Base-by-base conservation (phyloP, 2,797 vertebrate species). In the Eulemur rubriventer region DNA sequence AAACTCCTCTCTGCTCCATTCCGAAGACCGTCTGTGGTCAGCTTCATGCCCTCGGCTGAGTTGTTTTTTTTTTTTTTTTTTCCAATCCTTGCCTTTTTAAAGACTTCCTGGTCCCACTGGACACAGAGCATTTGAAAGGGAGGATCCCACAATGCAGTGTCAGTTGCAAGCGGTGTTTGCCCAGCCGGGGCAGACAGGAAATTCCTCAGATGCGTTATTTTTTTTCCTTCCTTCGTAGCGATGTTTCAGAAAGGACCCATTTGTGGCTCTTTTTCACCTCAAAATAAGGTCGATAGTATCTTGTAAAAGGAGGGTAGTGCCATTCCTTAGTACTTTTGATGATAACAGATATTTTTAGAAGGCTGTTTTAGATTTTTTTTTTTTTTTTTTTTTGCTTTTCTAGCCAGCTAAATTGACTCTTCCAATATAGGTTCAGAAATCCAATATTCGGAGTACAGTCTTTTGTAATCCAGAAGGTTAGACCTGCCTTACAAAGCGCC, bases 291-390 rank as follows among this genome's bases (percentile, higher is more conserved):
- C 38, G 2, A 55, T 41, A 30, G 67, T 65, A 61, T 94, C 96
- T 93, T 90, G 17, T 26, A 76, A 73, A 84, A 78, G 20, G 61
- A 97, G 43, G 61, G 33, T 26, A 48, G 12, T 28, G 18, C 69
- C 83, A 89, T 48, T n/a, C 50, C 79, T 86, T 91, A 61, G 73
- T 75, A 41, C 73, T 93, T 95, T 67, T 52, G 92, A 70, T 88
- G 73, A 78, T 87, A 65, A 80, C 91, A 69, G 57, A 20, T 82
- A 61, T 81, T 96, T 97, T 96, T 73, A 61, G 43, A 97, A 52
- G 84, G 52, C 69, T 83, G 28, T 82, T 95, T 76, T 75, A 41
- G 75, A 35, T 43, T 85, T 61, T 69, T 10, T 69, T 85, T 85
- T 46, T n/a, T 61, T 69, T 10, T 69, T 85, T 75, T 79, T 94